A percentile compares a stretch with the other conserved stretches of the same genome.
phyloP scores from a whole-genome alignment of 2,113 vertebrate genomes.

The Cyprinodon brontotheroides region DNA sequence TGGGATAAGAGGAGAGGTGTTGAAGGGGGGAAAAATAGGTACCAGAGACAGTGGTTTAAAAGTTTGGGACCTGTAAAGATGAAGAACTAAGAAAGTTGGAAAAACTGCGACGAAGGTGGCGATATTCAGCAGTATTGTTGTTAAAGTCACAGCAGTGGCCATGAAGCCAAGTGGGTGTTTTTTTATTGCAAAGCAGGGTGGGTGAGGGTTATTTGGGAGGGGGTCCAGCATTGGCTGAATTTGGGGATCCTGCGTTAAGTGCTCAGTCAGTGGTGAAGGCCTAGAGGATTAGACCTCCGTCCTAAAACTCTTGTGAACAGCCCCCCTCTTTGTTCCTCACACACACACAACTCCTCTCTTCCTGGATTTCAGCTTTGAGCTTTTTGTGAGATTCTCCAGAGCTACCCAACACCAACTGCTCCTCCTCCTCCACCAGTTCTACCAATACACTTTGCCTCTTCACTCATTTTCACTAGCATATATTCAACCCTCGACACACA shows the following conservation, averaged over 20 bases:
- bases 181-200: constrained; percentile 21
- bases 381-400: constrained; percentile 72
- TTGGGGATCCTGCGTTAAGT: constrained; percentile 68
- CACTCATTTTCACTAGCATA: constrained; percentile 8
- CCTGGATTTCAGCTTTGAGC: constrained; percentile 69
- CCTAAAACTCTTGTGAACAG: constrained; percentile 54
- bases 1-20: constrained; percentile 32
- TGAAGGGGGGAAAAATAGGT: constrained; percentile 43
- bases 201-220: constrained; percentile 45
- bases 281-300: constrained; percentile 66
- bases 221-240: constrained; percentile 50
- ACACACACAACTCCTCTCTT: constrained; percentile 35
- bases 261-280: constrained; percentile 68
- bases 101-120: constrained; percentile 33
- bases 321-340: constrained; percentile 32
- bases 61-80: constrained; percentile 20
- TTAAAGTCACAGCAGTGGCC: constrained; percentile 23
- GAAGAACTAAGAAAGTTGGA: neutral
- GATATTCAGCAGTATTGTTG: constrained; percentile 47
- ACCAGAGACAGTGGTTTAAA: constrained; percentile 45
- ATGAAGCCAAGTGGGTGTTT: constrained; percentile 37
- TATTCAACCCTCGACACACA: constrained; percentile 1
- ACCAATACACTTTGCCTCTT: constrained; percentile 44
- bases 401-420: constrained; percentile 50
- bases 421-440: constrained; percentile 43